phyloP scores from a whole-genome alignment of 2,888 invertebrate genomes.

The Acleris literana region DNA sequence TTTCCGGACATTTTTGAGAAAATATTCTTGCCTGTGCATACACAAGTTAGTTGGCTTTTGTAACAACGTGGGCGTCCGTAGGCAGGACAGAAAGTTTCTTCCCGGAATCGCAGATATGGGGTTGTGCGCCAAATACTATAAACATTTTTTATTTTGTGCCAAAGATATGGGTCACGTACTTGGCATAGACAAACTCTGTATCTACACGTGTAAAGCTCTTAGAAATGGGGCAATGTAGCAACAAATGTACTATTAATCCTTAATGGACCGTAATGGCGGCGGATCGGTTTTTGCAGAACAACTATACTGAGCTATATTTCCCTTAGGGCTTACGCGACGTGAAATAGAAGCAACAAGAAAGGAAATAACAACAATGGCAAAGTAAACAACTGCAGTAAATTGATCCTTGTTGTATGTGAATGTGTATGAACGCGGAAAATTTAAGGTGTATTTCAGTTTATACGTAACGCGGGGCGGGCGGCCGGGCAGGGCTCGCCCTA shows the following conservation, averaged over 20 bases:
- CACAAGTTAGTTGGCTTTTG: neutral
- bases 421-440: slow-evolving; percentile 2
- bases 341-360: slow-evolving; percentile 14
- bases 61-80: slow-evolving; percentile 11
- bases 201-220: slow-evolving; percentile 13
- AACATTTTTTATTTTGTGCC: slow-evolving; percentile 7
- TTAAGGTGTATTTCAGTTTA: slow-evolving; percentile 29
- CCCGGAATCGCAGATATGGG: neutral
- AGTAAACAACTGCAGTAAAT: too few species aligned
- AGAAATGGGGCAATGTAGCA: slow-evolving; percentile 18
- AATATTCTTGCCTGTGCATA: slow-evolving; percentile 16
- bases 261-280: slow-evolving; percentile 18
- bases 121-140: slow-evolving; percentile 9
- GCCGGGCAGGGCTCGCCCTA: slow-evolving; percentile 59
- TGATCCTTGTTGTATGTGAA: neutral
- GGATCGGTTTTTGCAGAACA: slow-evolving; percentile 1
- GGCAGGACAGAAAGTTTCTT: neutral
- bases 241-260: slow-evolving; percentile 14
- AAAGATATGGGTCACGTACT: slow-evolving; percentile 2
- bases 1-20: too few species aligned
- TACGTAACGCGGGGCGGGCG: slow-evolving; percentile 45
- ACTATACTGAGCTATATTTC: neutral
- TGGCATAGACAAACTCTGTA: neutral
- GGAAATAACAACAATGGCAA: neutral
- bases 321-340: neutral